Evolutionary conservation across 1,140 invertebrate genomes (phyloP), one percentile per base, ranked within the genome.

Genomic region (Eriosoma lanigerum): DNA sequence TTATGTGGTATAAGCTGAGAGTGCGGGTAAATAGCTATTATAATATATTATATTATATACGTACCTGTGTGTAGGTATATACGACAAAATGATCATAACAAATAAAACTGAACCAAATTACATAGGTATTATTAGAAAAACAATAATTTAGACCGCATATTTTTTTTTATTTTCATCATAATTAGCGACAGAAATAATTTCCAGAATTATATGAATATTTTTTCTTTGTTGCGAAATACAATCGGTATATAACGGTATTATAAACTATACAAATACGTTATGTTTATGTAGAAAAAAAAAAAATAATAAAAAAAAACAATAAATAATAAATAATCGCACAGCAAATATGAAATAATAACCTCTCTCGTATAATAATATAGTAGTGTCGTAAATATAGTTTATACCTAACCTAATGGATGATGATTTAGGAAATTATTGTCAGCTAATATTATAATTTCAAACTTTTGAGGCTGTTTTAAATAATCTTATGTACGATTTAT

Each of bases 161-260:
- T 19, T 44, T 21, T 54, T 54, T 4, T 38, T 38, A 38, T 38
- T 38, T 38, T 38, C 32, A 3, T 4, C 3, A 66, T 21, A 3
- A 17, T n/a, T 44, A 19, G n/a, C 32, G 62, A 66, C 29, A 44
- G 17, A 64, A 66, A 66, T 66, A 66, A 44, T 66, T 44, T 44
- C 62, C 32, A 0, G n/a, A 62, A 62, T 26, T 19, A 2, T 29
- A 66, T 44, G 0, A 26, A 38, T 38, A 12, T 66, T 66, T 66
- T 38, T 26, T 26, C 24, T 26, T 26, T n/a, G 12, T 24, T 56
- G 54, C 24, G 12, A 58, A 9, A 10, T 10, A 21, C 21, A 5
- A 21, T 56, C n/a, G 10, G 24, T 56, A 13, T 56, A 13, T 56
- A 12, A 56, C 10, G 21, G 1, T 24, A 13, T 56, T 56, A 12